Evolutionary conservation across 2,113 vertebrate species (phyloP).

Genomic region (Nothoprocta pentlandii): DNA sequence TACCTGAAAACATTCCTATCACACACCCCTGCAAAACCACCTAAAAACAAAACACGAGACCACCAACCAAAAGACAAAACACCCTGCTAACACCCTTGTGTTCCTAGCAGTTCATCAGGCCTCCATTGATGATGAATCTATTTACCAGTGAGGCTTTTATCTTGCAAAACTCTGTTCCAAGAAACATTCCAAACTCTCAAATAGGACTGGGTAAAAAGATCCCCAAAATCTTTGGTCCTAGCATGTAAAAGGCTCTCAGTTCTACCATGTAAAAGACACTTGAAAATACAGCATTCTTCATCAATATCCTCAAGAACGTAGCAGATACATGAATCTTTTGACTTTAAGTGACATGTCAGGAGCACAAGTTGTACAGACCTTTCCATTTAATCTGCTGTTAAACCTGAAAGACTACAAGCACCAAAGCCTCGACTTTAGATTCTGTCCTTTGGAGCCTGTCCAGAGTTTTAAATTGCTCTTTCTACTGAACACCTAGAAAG

Average conservation of each 20-base stretch:
- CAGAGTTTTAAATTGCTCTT: neutral
- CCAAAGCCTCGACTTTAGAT: neutral
- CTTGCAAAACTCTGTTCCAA: neutral
- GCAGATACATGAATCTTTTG: neutral
- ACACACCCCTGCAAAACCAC: neutral
- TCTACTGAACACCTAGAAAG: neutral
- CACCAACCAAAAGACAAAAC: too few species aligned
- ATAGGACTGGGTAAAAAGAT: neutral
- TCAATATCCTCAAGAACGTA: neutral
- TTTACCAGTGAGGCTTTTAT: neutral
- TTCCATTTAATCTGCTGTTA: neutral
- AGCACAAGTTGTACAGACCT: neutral
- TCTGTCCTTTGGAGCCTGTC: too few species aligned
- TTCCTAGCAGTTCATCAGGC: neutral
- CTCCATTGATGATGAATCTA: neutral
- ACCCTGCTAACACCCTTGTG: too few species aligned
- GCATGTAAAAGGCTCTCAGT: neutral
- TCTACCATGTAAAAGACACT: neutral
- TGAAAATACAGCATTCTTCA: neutral
- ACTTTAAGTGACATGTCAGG: neutral
- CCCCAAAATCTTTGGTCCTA: neutral
- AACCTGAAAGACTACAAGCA: neutral
- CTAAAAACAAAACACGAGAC: too few species aligned
- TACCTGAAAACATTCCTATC: neutral
- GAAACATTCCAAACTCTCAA: neutral